Evolutionary conservation across 2,797 vertebrate species (phyloP), one percentile per base, ranked within the genome.

Genomic region (Mormyrus hasselquistii): DNA sequence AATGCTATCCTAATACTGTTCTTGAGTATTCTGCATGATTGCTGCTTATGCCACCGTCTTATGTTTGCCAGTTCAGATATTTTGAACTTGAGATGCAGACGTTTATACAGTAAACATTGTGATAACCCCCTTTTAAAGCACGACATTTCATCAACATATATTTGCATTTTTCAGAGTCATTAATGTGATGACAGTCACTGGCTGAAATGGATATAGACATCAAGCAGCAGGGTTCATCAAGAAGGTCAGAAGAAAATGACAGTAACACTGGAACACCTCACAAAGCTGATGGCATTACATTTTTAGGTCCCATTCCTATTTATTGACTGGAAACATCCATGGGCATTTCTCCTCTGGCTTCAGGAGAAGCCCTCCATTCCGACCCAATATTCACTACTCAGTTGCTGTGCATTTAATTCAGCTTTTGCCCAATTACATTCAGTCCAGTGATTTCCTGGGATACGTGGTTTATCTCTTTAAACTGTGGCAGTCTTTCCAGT

Each of bases 11-110:
- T 87, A 38, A 57, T 34, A 16, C 14, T 29, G 5, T 86, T 52
- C 49, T 86, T 25, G 12, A 29, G 52, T 59, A 22, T 41, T 57
- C 86, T 22, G 55, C 16, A 41, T 47, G 53, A 59, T 59, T 87
- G 34, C 53, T 87, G 86, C 59, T 44, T 57, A 87, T n/a, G 16
- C 12, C 49, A 34, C 29, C 14, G 1, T 34, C 83, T 49, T 53
- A 86, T 4, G 9, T 86, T 19, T 34, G 12, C 25, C 53, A 87
- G 34, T 38, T 57, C 34, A 87, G 53, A 53, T 41, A 59, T n/a
- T 57, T 57, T 87, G n/a, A 59, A 57, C 86, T 57, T 87, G 38
- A 87, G 86, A 87, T 87, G 25, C 53, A 87, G 25, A 57, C 34
- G 8, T 87, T 87, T 53, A 86, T 86, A 57, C 16, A 19, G 55